Conservation (phyloP, 2,797 vertebrate genomes). For the Mormyrus hasselquistii region DNA sequence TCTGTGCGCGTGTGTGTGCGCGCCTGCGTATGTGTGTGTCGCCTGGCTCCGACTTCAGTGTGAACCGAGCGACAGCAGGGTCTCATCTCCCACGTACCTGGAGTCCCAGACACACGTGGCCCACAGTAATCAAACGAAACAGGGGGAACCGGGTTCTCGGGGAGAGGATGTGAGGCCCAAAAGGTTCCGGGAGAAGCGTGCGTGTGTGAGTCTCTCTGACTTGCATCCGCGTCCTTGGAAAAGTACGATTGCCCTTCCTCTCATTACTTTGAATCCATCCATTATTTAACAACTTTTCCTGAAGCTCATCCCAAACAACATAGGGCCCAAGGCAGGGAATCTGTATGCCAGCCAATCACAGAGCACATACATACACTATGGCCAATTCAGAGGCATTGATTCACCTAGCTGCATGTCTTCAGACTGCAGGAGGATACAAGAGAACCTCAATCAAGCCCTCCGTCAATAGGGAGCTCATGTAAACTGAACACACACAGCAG, state of each 20-base stretch:
- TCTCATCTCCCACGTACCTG: not conserved
- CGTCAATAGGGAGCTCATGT: not conserved
- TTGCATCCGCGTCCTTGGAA: not conserved
- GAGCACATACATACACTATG: not conserved
- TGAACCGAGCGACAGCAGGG: not conserved
- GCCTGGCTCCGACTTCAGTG: not conserved
- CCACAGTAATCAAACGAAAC: not conserved
- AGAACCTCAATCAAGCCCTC: not conserved
- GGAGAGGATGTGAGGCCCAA: not conserved
- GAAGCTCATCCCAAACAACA: not conserved
- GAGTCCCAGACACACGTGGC: not conserved
- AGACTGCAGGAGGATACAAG: not conserved
- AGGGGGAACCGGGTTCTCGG: not conserved
- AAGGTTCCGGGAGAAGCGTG: not conserved
- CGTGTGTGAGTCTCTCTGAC: not conserved
- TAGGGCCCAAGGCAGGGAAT: not conserved
- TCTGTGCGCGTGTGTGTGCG: not conserved
- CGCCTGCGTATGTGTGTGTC: not conserved
- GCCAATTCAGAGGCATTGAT: not conserved
- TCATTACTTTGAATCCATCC: not conserved
- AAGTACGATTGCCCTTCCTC: not conserved
- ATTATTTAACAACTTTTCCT: not conserved
- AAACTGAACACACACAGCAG: not conserved
- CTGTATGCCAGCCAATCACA: not conserved
- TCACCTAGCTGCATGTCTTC: not conserved